phyloP scores from a whole-genome alignment of 2,888 invertebrate genomes.

The Ethmia dodecea region DNA sequence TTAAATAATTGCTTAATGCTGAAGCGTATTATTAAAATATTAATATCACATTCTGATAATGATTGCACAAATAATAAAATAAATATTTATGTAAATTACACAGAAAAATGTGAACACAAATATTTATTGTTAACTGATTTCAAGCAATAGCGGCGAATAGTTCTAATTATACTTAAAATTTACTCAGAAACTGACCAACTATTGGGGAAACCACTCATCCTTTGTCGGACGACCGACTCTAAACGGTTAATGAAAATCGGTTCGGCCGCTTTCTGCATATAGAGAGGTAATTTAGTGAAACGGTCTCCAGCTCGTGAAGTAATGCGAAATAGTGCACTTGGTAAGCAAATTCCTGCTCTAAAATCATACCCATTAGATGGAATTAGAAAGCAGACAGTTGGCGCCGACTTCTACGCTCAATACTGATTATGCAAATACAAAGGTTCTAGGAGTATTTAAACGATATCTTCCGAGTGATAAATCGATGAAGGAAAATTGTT shows the following conservation, averaged over 20 bases:
- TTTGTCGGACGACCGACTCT: constrained; percentile 39
- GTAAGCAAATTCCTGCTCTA: constrained; percentile 33
- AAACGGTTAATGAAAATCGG: constrained; percentile 65
- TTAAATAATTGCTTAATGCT: too few relatives aligned
- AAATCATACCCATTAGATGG: constrained; percentile 19
- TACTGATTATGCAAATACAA: constrained; percentile 52
- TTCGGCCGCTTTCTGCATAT: constrained; percentile 62
- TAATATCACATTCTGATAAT: too few relatives aligned
- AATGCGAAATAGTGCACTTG: constrained; percentile 43
- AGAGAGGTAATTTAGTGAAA: constrained; percentile 65
- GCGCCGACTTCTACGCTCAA: constrained; percentile 20
- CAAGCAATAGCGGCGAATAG: too few relatives aligned
- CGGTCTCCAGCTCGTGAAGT: constrained; percentile 50
- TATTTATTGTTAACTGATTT: too few relatives aligned
- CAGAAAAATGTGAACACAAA: too few relatives aligned
- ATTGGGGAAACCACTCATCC: constrained; percentile 33
- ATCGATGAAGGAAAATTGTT: too few relatives aligned
- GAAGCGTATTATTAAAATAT: too few relatives aligned
- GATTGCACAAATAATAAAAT: too few relatives aligned
- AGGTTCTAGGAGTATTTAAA: constrained; percentile 40
- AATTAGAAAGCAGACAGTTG: constrained; percentile 5
- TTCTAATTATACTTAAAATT: too few relatives aligned
- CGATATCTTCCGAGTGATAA: constrained; percentile 32
- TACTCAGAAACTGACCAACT: constrained; percentile 11
- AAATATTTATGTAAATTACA: too few relatives aligned